phyloP scores from a whole-genome alignment of 2,113 vertebrate genomes.

The Panthera uncia region DNA sequence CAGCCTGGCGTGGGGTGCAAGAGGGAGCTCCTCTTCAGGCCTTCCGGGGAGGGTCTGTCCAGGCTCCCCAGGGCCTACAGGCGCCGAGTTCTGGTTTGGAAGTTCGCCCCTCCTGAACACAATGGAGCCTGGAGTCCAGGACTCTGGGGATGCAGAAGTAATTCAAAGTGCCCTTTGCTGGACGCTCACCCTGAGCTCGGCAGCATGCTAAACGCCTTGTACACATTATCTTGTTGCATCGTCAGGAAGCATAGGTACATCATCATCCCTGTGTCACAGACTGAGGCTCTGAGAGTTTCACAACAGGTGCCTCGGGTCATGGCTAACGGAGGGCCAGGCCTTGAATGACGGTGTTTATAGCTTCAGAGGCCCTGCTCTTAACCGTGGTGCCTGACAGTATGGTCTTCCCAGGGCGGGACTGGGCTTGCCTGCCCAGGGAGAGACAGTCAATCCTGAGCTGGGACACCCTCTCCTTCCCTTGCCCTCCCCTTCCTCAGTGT shows the following conservation, averaged over 20 bases:
- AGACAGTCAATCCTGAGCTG: background rate
- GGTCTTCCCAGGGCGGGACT: background rate
- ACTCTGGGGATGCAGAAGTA: background rate
- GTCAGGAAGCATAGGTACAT: background rate
- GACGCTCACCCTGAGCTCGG: rapidly evolving
- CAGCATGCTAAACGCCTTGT: rapidly evolving
- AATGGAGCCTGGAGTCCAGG: background rate
- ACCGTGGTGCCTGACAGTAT: rapidly evolving
- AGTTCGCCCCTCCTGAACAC: background rate
- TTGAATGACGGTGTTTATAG: background rate
- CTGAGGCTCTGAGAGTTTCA: background rate
- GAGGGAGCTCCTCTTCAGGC: background rate
- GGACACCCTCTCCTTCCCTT: background rate
- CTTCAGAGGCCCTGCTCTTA: background rate
- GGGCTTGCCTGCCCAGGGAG: background rate
- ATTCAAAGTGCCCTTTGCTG: rapidly evolving
- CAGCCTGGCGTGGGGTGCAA: background rate
- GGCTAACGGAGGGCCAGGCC: background rate
- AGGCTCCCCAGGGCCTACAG: background rate
- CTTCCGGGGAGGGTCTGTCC: background rate
- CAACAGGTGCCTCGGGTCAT: background rate
- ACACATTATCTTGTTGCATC: rapidly evolving
- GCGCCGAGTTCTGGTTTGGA: background rate
- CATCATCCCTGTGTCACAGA: background rate
- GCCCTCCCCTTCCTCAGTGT: background rate